Percentiles rank a stretch among this genome's conserved stretches.
Conservation (phyloP, 2,113 vertebrate species). For the Pimephales promelas region DNA sequence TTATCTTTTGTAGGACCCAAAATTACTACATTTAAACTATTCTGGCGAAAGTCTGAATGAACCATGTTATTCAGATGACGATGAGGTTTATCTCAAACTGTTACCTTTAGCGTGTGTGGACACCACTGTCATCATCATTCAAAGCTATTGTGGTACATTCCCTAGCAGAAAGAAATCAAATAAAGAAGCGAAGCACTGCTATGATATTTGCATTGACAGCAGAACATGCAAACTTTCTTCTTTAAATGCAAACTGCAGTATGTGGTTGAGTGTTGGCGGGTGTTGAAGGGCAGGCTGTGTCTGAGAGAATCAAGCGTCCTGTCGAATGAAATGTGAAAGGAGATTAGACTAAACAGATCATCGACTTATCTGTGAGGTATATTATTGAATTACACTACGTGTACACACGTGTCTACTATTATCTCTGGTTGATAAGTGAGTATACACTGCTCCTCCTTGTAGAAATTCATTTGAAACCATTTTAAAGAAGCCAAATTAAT, state of each 20-base stretch:
- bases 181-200: constrained; percentile 55
- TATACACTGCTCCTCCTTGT: neutral
- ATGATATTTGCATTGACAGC: constrained; percentile 71
- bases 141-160: constrained; percentile 22
- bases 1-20: neutral
- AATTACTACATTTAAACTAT: constrained; percentile 40
- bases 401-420: neutral
- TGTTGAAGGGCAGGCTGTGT: constrained; percentile 4
- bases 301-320: neutral
- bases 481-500: neutral
- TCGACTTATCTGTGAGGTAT: constrained; percentile 26
- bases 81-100: constrained; percentile 36
- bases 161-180: constrained; percentile 19
- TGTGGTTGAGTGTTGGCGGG: constrained; percentile 30
- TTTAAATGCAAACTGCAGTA: constrained; percentile 63
- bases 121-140: constrained; percentile 5
- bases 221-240: constrained; percentile 61
- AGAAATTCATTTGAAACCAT: neutral
- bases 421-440: neutral
- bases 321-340: constrained; percentile 35
- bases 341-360: constrained; percentile 21
- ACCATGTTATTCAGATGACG: constrained; percentile 23
- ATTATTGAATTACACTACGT: constrained; percentile 6
- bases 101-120: constrained; percentile 10
- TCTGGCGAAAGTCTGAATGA: constrained; percentile 21